Percentiles rank a stretch among this genome's conserved stretches.
phyloP scores from a whole-genome alignment of 1,140 invertebrate species.

The Physella acuta region DNA sequence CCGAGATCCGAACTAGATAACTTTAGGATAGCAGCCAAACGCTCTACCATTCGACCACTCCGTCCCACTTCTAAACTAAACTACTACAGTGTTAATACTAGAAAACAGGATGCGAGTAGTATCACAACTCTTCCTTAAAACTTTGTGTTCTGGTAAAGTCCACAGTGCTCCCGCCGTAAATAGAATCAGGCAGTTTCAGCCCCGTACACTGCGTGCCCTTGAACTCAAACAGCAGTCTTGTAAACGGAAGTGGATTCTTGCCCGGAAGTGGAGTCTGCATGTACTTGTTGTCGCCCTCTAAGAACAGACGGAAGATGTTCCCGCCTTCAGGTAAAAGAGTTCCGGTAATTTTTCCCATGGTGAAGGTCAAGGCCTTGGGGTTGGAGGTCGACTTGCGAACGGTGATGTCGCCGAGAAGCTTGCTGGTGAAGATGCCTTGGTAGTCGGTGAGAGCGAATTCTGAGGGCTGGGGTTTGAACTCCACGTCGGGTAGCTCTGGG shows the following conservation, averaged over 20 bases:
- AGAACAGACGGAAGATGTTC: conserved; percentile 22
- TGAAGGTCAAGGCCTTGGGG: conserved; percentile 6
- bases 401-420: conserved; percentile 1
- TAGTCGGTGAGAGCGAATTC: conserved; percentile 13
- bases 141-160: conserved; percentile 8
- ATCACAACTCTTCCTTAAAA: conserved; percentile 16
- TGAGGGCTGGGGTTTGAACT: neutral
- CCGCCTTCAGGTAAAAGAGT: conserved; percentile 18
- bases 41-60: no score
- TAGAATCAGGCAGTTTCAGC: conserved; percentile 16
- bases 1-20: no score
- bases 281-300: neutral
- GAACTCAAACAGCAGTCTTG: conserved; percentile 20
- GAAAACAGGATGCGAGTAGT: no score
- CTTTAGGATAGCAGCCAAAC: no score
- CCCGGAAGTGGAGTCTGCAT: neutral
- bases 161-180: conserved; percentile 6
- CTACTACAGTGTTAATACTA: no score
- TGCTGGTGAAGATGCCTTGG: conserved; percentile 7
- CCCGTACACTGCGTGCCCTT: conserved; percentile 13
- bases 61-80: no score
- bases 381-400: conserved; percentile 8
- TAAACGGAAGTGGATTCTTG: conserved; percentile 17
- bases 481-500: conserved; percentile 12
- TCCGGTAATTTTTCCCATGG: conserved; percentile 3